phyloP scores from a whole-genome alignment of 2,113 vertebrate genomes.

The Ammodramus savannarum region DNA sequence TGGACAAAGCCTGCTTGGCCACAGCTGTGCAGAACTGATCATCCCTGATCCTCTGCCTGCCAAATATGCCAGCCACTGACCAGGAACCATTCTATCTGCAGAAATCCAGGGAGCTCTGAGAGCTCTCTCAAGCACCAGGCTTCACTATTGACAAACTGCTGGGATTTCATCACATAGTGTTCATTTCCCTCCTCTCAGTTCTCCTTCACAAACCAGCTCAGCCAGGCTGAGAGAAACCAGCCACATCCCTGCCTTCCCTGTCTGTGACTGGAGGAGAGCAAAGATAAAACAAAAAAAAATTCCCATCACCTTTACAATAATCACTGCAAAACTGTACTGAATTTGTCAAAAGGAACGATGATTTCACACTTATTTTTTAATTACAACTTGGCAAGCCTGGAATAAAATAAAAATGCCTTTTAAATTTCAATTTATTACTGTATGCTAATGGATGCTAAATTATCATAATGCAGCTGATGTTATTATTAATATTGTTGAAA shows the following conservation, averaged over 20 bases:
- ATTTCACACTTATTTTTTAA: neutral
- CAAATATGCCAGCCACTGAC: neutral
- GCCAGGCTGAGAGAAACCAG: neutral
- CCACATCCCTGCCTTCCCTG: neutral
- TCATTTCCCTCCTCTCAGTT: neutral
- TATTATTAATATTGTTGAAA: neutral
- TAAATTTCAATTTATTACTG: neutral
- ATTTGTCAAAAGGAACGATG: neutral
- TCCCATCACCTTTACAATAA: neutral
- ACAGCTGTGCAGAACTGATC: slow-evolving; percentile 3
- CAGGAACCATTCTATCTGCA: neutral
- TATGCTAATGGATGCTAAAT: neutral
- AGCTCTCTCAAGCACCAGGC: neutral
- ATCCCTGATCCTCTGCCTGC: neutral
- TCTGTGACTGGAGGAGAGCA: neutral
- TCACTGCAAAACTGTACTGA: neutral
- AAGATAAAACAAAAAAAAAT: neutral
- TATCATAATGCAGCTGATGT: neutral
- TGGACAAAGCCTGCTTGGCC: neutral
- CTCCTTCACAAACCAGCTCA: neutral
- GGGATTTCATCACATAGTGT: neutral
- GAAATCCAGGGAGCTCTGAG: neutral
- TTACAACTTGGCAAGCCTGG: neutral
- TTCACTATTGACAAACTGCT: neutral
- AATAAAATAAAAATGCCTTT: neutral